phyloP scores from a whole-genome alignment of 1,140 invertebrate species.

The Zophobas morio region DNA sequence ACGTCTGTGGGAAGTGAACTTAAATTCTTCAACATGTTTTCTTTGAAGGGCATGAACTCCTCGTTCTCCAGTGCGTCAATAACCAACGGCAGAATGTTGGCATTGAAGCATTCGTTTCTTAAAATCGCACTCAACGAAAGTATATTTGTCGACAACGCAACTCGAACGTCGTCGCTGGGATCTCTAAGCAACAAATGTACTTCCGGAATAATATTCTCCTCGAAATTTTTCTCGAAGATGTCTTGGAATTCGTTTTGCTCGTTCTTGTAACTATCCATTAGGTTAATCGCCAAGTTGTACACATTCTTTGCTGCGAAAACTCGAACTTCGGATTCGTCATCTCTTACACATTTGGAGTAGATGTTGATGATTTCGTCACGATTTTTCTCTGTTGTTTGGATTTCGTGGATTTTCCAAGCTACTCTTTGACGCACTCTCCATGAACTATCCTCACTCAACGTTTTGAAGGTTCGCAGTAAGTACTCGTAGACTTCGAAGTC shows the following conservation, averaged over 20 bases:
- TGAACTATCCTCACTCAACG: slow-evolving; percentile 53
- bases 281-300: slow-evolving; percentile 55
- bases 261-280: slow-evolving; percentile 55
- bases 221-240: slow-evolving; percentile 58
- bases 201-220: slow-evolving; percentile 58
- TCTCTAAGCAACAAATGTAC: slow-evolving; percentile 58
- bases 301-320: slow-evolving; percentile 56
- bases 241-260: slow-evolving; percentile 42
- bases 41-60: slow-evolving; percentile 57
- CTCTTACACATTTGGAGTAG: slow-evolving; percentile 56
- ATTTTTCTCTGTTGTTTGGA: slow-evolving; percentile 54
- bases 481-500: slow-evolving; percentile 56
- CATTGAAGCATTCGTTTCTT: slow-evolving; percentile 55
- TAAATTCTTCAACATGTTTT: slow-evolving; percentile 61
- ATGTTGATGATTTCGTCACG: slow-evolving; percentile 49
- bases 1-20: slow-evolving; percentile 53
- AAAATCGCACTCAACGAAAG: slow-evolving; percentile 56
- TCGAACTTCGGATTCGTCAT: slow-evolving; percentile 60
- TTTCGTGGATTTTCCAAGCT: slow-evolving; percentile 55
- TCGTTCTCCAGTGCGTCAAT: slow-evolving; percentile 58
- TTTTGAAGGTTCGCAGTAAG: slow-evolving; percentile 57
- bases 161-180: slow-evolving; percentile 56
- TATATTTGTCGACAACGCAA: slow-evolving; percentile 59
- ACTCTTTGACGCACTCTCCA: slow-evolving; percentile 62
- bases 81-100: slow-evolving; percentile 58